phyloP scores from a whole-genome alignment of 2,797 vertebrate genomes.

The Acropternis orthonyx region DNA sequence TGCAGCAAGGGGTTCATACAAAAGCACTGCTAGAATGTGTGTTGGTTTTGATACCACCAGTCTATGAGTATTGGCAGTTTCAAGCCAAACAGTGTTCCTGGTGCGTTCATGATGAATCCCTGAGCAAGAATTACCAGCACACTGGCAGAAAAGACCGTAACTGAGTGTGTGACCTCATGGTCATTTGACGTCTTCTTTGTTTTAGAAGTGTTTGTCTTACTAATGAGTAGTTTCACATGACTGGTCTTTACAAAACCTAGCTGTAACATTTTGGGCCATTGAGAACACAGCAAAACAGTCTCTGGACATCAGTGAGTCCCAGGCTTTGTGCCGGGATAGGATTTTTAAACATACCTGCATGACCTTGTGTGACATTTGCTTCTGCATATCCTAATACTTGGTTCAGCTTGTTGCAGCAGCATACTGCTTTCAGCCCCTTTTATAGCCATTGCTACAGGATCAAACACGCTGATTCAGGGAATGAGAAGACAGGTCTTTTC shows the following conservation, averaged over 20 bases:
- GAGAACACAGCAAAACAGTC: background rate
- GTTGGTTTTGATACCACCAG: background rate
- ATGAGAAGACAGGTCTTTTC: background rate
- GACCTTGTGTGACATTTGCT: background rate
- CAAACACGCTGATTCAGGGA: background rate
- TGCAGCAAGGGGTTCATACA: background rate
- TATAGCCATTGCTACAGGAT: background rate
- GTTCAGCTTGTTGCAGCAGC: background rate
- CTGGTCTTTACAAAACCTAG: background rate
- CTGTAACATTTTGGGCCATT: background rate
- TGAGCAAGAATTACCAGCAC: background rate
- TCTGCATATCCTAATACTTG: background rate
- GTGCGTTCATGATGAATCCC: background rate
- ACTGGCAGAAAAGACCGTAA: background rate
- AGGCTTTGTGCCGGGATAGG: background rate
- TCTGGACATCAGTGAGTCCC: background rate
- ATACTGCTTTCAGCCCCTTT: background rate
- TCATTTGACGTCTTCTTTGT: background rate
- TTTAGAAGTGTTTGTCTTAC: background rate
- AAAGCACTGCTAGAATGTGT: background rate
- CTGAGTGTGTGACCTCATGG: rapidly evolving
- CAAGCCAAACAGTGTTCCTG: background rate
- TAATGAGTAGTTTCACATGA: background rate
- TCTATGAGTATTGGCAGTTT: background rate
- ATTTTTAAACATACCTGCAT: background rate